Base-by-base conservation (phyloP, 2,797 vertebrate species). In the Rhynchonycteris naso region DNA sequence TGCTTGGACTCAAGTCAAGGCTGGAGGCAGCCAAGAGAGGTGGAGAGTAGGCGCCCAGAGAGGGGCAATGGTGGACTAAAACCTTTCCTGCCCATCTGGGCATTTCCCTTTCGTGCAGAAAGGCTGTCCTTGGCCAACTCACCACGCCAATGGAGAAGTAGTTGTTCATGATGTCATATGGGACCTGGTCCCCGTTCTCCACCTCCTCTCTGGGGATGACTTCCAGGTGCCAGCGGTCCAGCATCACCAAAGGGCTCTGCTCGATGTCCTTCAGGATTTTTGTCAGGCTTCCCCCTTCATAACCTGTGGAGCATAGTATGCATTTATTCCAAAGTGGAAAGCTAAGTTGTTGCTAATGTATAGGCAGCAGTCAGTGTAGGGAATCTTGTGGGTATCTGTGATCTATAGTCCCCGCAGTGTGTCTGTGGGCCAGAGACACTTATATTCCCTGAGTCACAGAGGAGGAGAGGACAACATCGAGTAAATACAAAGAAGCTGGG, bases 111-210 rank as follows among this genome's bases (percentile, higher is more conserved):
- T 56, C 21, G 72, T 12, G 50, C 69, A 50, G 61, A 81, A 96
- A 54, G 22, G 35, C 2, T 24, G 52, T 1, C 59, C 47, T 22
- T 54, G 69, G 56, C 80, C 75, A 68, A 91, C 99, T 99, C 97
- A 99, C 99, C 99, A 99, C 99, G 69, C 99, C 99, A 0, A 99
- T 99, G 91, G 99, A 99, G 98, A 99, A 99, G 95, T 99, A 99
- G 98, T 99, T 99, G 98, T 99, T 99, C 98, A 99, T 99, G 95
- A 99, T 99, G 97, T 98, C 99, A 98, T 99, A 99, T 0, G 99
- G 99, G 15, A 99, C 98, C 0, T 99, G 99, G 96, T 99, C 99
- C 2, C 99, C 99, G 0, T 98, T 99, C 97, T 99, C 98, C 91
- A 99, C 98, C 94, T 98, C 99, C 97, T 99, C 99, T 3, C 98